Evolutionary conservation across 2,797 vertebrate genomes (phyloP), one percentile per base, ranked within the genome.

Genomic region (Remorina albescens): DNA sequence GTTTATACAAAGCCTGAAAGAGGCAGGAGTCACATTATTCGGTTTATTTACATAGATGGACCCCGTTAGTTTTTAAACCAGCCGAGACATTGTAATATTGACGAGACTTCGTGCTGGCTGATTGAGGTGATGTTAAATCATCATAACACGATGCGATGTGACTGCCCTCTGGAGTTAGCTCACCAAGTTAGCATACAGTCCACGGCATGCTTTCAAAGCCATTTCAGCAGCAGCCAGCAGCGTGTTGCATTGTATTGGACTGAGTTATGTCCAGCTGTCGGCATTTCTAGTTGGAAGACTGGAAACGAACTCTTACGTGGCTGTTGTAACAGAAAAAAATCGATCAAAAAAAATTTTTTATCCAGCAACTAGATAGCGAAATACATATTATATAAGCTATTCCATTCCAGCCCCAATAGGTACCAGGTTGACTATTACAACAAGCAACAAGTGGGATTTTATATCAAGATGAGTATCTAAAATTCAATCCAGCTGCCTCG

Each of bases 181-280:
- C 9, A 4, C 30, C 23, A 39, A 69, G 64, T 75, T 81, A 86
- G 85, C 87, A 69, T 7, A 49, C 63, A 44, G 36, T 25, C 72
- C 63, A 37, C 81, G 42, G 66, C 88, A 63, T 86, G 87, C 84
- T 86, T 64, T 63, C 60, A 67, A 67, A 56, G 49, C 67, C 70
- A 23, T 75, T 51, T 49, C 25, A 71, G 59, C 47, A 19, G 39
- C 12, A 25, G 44, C 63, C 44, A 56, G 46, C 59, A 23, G 53
- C 63, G 53, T 67, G 75, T 16, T 8, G 23, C 63, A 1, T 13
- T 1, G 36, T 6, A 8, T 26, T 8, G 2, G 4, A 6, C 2
- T 0, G 0, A 28, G 26, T 16, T 4, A 42, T 8, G 63, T 3
- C n/a, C 2, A 1, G 2, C 3, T 16, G 6, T 2, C 0, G 19